Evolutionary conservation across 2,113 vertebrate genomes (phyloP).

Genomic region (Colius striatus): DNA sequence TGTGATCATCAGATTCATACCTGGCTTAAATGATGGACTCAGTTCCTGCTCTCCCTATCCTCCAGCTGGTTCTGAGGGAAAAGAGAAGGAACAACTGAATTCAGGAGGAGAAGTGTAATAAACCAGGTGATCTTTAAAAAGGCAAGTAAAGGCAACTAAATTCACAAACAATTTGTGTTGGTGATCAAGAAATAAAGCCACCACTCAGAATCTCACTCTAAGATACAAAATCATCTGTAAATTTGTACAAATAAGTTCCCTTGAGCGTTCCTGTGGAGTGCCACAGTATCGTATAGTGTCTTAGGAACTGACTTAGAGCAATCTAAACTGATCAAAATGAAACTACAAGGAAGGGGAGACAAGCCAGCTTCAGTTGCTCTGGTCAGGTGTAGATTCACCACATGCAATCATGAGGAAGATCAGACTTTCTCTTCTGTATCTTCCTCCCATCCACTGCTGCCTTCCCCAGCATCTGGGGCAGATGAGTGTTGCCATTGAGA

Average conservation of each 20-base stretch:
- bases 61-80: neutral
- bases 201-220: constrained; percentile 29
- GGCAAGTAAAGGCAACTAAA: neutral
- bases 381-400: neutral
- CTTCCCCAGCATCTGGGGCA: neutral
- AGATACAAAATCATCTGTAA: constrained; percentile 31
- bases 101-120: neutral
- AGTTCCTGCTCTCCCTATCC: neutral
- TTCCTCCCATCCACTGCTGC: neutral
- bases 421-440: neutral
- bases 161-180: neutral
- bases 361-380: neutral
- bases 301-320: constrained; percentile 11
- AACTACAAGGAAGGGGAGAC: neutral
- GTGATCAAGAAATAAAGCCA: neutral
- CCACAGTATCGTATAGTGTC: neutral
- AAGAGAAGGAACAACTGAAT: neutral
- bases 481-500: neutral
- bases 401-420: neutral
- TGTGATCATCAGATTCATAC: neutral
- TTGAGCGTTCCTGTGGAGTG: neutral
- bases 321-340: neutral
- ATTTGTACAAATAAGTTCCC: constrained; percentile 11
- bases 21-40: neutral
- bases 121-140: neutral